Base-by-base conservation (phyloP, 2,888 invertebrate species). In the Drosophila mimica region DNA sequence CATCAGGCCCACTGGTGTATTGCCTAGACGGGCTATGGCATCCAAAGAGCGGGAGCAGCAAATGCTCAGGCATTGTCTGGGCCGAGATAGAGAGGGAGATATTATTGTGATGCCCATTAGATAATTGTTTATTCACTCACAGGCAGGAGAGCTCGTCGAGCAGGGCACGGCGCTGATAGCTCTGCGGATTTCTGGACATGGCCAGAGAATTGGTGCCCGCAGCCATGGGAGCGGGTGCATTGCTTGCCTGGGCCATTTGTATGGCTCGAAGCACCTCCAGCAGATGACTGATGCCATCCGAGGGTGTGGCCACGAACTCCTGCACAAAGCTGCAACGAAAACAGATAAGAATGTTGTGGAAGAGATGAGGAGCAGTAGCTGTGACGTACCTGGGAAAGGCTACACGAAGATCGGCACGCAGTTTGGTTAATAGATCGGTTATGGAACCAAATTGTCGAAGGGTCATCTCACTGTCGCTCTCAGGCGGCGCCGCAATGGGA, bases 71-170 rank as follows among this genome's bases (percentile, higher is more conserved):
- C 98, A 98, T 93, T 98, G 97, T 56, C 95, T 95, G 57, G 11
- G 8, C 6, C 17, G 6, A 5, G 3, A 4, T n/a, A 25, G 1
- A 33, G 1, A 33, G 25, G 30, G 8, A 11, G 0, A 30, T 0
- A 17, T 30, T 31, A 3, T 28, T 4, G 28, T 1, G 11, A n/a
- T 43, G 3, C 4, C 31, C 9, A 15, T 15, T 46, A 25, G 4
- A 31, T 8, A 13, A 25, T 3, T 38, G 8, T 25, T 17, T 4
- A 6, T 15, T 11, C 58, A 94, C 95, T 94, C 81, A 95, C 93
- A 98, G 94, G 92, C 98, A 98, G 70, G 98, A 96, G 81, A 98
- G 94, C 93, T 98, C 98, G 92, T 98, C 98, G 40, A 97, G 94
- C 68, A 98, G 94, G 0, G 97, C 96, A 73, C 97, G 94, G 53